Base-by-base conservation (phyloP, 1,140 invertebrate genomes). In the Meloidogyne floridensis region DNA sequence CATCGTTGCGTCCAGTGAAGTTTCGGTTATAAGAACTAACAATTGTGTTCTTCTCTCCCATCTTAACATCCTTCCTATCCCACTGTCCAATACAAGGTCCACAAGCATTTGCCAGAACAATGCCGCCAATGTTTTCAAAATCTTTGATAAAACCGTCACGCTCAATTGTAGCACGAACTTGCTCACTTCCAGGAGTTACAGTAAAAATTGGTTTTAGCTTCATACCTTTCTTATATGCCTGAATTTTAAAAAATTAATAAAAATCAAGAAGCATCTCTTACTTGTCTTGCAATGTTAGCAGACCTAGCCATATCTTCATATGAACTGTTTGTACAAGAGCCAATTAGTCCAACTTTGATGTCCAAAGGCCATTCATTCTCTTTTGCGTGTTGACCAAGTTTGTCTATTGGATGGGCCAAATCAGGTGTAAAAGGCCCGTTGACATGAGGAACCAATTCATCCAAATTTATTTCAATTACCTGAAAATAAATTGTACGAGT, bases 401-500 rank as follows among this genome's bases (percentile, higher is more conserved):
- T 94, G 70, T 94, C 94, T 90, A 99, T 98, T 11, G 97, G 96
- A 92, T 96, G 94, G 80, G 95, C 97, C 84, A 98, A 92, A 93
- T 99, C 98, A 11, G 97, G 98, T 0, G 98, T 99, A 92, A 99
- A 99, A 0, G 97, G 98, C 71, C 98, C 98, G 91, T 99, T 99
- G 0, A 99, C 95, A 91, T 99, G 97, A 0, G 97, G 97, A 91
- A 97, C 96, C 82, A 99, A 91, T 85, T 90, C 90, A 85, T 91
- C 87, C 51, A 93, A 87, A 86, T 93, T 91, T 53, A 93, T 93
- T 82, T 93, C 92, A 84, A 93, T 92, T 10, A 92, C 80, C 82
- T 91, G 82, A 81, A 92, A 92, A 51, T 13, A 56, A 53, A 8
- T 1, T 47, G 11, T 78, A n/a, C 0, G 32, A 4, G 5, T 0